These are phyloP conservation scores for Numida meleagris DNA, from an alignment of 2,113 vertebrate species.

Conservation along the genomic window DNA sequence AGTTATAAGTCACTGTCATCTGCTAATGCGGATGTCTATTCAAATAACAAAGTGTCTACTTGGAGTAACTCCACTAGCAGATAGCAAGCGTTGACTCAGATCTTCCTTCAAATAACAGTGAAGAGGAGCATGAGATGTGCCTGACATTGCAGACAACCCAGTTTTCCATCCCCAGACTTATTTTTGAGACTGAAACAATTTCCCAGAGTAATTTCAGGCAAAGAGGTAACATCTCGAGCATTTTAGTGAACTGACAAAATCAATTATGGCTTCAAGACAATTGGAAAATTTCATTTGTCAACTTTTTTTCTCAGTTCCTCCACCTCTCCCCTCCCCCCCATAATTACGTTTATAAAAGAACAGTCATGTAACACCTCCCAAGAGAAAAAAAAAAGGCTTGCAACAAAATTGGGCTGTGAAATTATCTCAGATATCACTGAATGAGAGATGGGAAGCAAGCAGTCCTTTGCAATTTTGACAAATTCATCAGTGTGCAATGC, in stretches of 20 bases:
- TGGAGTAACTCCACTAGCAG: neutral
- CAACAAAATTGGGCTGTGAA: neutral
- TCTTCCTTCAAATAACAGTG: neutral
- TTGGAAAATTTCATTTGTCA: neutral
- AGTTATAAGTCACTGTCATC: neutral
- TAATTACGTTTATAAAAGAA: neutral
- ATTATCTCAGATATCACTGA: neutral
- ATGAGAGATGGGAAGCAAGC: neutral
- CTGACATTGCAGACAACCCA: neutral
- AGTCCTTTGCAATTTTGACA: neutral
- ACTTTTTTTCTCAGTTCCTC: neutral
- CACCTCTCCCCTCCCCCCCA: neutral
- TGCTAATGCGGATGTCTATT: neutral
- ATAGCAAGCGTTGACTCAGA: neutral
- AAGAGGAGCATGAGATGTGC: neutral
- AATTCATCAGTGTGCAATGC: neutral
- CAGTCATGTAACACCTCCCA: neutral
- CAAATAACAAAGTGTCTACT: neutral
- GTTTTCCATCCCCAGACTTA: neutral
- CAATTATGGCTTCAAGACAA: neutral
- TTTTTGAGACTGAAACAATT: constrained; percentile 19
- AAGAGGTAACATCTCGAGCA: neutral
- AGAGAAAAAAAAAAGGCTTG: neutral
- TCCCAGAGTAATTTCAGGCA: constrained; percentile 10
- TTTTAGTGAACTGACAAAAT: constrained; percentile 2